Base-by-base conservation (phyloP, 1,140 invertebrate genomes). In the Caenorhabditis latens region DNA sequence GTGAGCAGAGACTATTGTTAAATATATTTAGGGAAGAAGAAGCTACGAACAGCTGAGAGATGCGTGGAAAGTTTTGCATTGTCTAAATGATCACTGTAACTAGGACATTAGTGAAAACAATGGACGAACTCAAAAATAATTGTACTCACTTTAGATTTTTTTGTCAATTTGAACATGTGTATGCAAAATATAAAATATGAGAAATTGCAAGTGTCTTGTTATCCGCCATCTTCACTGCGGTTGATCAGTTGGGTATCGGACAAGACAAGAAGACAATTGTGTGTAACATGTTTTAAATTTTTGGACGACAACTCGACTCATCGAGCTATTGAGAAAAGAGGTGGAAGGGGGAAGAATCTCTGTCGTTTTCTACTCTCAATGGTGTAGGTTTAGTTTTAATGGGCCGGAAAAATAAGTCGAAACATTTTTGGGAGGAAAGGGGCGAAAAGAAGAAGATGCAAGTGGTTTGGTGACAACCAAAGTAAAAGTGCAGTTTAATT, bases 281-380 rank as follows among this genome's bases (percentile, higher is more conserved):
- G 61, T 61, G 58, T 84, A 84, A 61, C 57, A 84, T 84, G 58
- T 67, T 84, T 63, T 67, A 63, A 65, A 63, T 84, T 53, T 43
- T 63, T 40, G 84, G 61, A 84, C 84, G 84, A 65, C 57, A 46
- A 65, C 58, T 32, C 46, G 48, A 65, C 46, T 63, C 83, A 84
- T 58, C 19, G 84, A 50, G 58, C 57, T 40, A 65, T 61, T 48
- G 55, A 65, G 43, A 50, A 48, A 42, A 40, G 40, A 53, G 24
- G 55, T 14, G 53, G n/a, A 7, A 43, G 55, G 55, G 53, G 21
- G 4, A 4, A 4, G 13, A 42, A 46, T 61, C 46, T n/a, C 16
- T 84, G 43, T 84, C 57, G 8, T 84, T 58, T 84, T 83, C 79
- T 11, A 32, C 32, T 32, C 32, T 32, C 32, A 32, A 32, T 32